phyloP scores from a whole-genome alignment of 2,113 vertebrate species.

The Zingel zingel region DNA sequence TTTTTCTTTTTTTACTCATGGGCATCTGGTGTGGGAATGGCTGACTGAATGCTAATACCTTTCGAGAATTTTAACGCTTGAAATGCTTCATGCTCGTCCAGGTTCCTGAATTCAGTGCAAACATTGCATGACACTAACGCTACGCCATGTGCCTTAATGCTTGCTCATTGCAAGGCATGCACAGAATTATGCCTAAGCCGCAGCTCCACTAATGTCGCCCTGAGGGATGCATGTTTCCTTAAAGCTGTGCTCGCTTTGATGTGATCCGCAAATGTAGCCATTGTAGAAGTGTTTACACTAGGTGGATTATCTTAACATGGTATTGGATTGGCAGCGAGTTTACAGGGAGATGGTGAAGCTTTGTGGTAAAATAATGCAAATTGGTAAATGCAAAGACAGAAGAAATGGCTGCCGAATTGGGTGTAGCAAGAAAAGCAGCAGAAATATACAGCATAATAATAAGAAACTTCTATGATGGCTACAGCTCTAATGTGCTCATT shows the following conservation, averaged over 20 bases:
- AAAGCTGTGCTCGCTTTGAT: conserved; percentile 40
- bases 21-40: conserved; percentile 49
- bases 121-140: conserved; percentile 74
- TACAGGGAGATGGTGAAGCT: not conserved
- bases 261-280: conserved; percentile 49
- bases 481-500: conserved; percentile 31
- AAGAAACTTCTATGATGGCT: conserved; percentile 62
- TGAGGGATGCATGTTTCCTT: conserved; percentile 62
- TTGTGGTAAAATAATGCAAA: conserved; percentile 7
- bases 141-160: conserved; percentile 27
- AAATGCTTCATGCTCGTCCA: conserved; percentile 50
- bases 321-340: not conserved
- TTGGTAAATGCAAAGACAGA: conserved; percentile 1
- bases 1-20: conserved; percentile 19
- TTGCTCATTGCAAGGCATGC: conserved; percentile 57
- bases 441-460: not conserved
- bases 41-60: conserved; percentile 57
- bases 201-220: conserved; percentile 19
- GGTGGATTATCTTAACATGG: not conserved
- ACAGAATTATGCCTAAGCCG: conserved; percentile 31
- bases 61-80: conserved; percentile 32
- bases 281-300: conserved; percentile 51
- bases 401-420: conserved; percentile 9
- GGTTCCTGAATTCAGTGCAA: conserved; percentile 33
- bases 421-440: not conserved